Evolutionary conservation across 2,113 vertebrate species (phyloP), one percentile per base, ranked within the genome.

Genomic region (Pseudorhombus dupliciocellatus): DNA sequence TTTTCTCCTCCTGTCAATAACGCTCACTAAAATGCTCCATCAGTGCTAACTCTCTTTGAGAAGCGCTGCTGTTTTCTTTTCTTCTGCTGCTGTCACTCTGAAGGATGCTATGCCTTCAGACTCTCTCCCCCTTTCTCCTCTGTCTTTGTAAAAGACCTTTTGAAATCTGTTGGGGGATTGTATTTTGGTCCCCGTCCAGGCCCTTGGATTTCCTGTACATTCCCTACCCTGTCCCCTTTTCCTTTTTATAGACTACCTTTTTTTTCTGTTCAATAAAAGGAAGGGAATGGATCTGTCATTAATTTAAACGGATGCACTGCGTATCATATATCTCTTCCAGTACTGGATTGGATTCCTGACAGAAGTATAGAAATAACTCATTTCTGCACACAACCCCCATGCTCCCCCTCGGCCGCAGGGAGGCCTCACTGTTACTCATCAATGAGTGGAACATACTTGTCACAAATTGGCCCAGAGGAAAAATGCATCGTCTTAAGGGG

Each of bases 1-100:
- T 53, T 70, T 80, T 68, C 37, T 68, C n/a, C 46, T 66, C 42
- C 58, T 67, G 78, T 79, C 83, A 81, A 77, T 75, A 75, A 61
- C 6, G 0, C 53, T 70, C 56, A 68, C 30, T 64, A 56, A 83
- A 74, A 78, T 50, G 50, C 44, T 79, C 72, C 61, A 73, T 70
- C 71, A 70, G 46, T 46, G 22, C 59, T 69, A 25, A 71, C 54
- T 66, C 66, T 59, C 37, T 54, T 20, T 58, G 28, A 59, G 62
- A 55, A 60, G 10, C 24, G 18, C 53, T 56, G 20, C 66, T 37
- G 42, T 60, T 60, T 65, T 73, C 50, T 68, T 57, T 58, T 59
- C 26, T n/a, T 76, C 37, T 26, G 26, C 25, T 25, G 3, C 9
- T 61, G 22, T 66, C 30, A 62, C 56, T 61, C 40, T 69, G 44